Conservation (phyloP, 64 coral and sea anemone genomes). For the Exaiptasia diaphana region DNA sequence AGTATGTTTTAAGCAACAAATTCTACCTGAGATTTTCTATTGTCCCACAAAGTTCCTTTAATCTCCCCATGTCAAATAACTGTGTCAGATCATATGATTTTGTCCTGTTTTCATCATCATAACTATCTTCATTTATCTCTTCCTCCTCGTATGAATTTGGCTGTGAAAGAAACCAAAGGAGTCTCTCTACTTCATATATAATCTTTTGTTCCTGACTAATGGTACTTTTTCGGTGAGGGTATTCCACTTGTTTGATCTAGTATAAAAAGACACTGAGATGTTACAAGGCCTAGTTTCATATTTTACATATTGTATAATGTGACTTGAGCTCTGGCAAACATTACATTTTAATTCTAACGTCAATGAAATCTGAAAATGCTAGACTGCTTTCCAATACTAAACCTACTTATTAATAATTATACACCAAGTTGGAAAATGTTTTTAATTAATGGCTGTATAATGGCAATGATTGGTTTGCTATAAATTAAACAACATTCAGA, state of each 20-base stretch:
- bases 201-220: conserved; percentile 70
- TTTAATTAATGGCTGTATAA: too few relatives aligned
- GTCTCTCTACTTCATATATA: conserved; percentile 64
- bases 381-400: too few relatives aligned
- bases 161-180: conserved; percentile 55
- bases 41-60: conserved; percentile 22
- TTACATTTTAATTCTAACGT: too few relatives aligned
- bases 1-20: too few relatives aligned
- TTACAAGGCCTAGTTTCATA: not conserved
- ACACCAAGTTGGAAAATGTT: too few relatives aligned
- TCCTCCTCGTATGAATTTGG: conserved; percentile 37
- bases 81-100: conserved; percentile 13
- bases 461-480: too few relatives aligned
- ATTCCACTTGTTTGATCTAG: conserved; percentile 61
- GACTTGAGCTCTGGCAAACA: not conserved
- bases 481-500: too few relatives aligned
- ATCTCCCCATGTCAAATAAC: not conserved
- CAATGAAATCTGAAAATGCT: too few relatives aligned
- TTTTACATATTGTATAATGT: not conserved
- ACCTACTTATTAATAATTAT: too few relatives aligned
- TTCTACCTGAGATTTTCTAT: not conserved
- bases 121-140: not conserved
- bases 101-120: not conserved
- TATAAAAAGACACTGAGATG: not conserved
- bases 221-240: conserved; percentile 59